Evolutionary conservation across 1,140 invertebrate genomes (phyloP).

Genomic region (Mamestra configurata): DNA sequence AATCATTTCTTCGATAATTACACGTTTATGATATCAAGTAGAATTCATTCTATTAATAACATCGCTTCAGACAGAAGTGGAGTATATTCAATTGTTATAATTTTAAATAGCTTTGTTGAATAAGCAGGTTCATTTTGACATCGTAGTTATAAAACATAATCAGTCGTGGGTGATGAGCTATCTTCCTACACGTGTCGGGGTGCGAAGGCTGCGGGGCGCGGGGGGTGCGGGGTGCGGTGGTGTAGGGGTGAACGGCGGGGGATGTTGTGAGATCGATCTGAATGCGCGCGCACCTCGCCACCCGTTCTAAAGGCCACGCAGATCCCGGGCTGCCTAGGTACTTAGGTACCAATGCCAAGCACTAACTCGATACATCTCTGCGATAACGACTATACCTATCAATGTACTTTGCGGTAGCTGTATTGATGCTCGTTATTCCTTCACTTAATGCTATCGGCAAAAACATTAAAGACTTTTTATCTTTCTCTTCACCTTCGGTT

Average conservation of each 20-base stretch:
- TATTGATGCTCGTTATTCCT: background rate
- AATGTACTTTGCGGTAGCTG: background rate
- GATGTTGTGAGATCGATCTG: conserved; percentile 75
- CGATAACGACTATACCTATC: background rate
- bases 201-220: conserved; percentile 54
- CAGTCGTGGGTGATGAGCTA: conserved; percentile 69
- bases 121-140: background rate
- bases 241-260: conserved; percentile 42
- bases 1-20: conserved; percentile 46
- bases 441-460: background rate
- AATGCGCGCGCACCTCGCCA: conserved; percentile 58
- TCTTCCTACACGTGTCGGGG: conserved; percentile 70
- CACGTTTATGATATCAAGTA: conserved; percentile 19
- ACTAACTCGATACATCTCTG: conserved; percentile 41
- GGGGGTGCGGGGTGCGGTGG: conserved; percentile 50
- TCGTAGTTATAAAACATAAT: conserved; percentile 64
- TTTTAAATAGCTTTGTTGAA: background rate
- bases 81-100: conserved; percentile 28
- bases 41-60: conserved; percentile 36
- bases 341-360: conserved; percentile 42
- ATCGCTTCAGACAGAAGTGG: background rate
- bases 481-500: background rate
- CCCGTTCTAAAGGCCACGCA: conserved; percentile 23
- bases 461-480: background rate
- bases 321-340: conserved; percentile 35